Percentiles rank a stretch among this genome's conserved stretches.
phyloP scores from a whole-genome alignment of 2,888 invertebrate species.

The Tryphoninae sp. region DNA sequence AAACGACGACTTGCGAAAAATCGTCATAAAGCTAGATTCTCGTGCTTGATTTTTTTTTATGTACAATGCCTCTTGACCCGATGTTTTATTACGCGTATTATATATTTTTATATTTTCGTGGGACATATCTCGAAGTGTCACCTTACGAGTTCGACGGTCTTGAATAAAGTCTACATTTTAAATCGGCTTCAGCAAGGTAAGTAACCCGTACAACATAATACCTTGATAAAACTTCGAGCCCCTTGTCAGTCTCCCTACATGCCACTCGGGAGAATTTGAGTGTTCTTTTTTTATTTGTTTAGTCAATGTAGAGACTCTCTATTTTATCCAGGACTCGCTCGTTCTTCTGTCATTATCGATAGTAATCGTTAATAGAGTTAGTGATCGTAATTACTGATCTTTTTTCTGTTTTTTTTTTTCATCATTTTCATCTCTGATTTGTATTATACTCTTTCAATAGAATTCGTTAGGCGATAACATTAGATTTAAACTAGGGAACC shows the following conservation, averaged over 20 bases:
- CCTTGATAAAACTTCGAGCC: constrained; percentile 11
- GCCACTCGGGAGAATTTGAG: not conserved
- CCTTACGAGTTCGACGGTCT: constrained; percentile 14
- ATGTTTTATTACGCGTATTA: constrained; percentile 7
- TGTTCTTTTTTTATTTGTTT: not conserved
- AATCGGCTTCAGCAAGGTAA: constrained; percentile 54
- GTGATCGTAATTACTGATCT: constrained; percentile 41
- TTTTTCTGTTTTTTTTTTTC: constrained; percentile 12
- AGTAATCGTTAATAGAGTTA: constrained; percentile 43
- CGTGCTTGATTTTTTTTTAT: constrained; percentile 62
- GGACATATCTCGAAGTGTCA: not conserved
- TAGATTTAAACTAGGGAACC: constrained; percentile 62
- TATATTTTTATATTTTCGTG: constrained; percentile 11
- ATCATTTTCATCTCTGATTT: constrained; percentile 5
- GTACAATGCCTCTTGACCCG: constrained; percentile 54
- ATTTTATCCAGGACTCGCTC: constrained; percentile 5
- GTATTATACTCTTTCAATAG: constrained; percentile 59
- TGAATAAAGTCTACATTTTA: constrained; percentile 48
- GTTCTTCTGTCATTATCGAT: constrained; percentile 19
- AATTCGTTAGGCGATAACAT: constrained; percentile 66
- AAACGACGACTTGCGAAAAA: constrained; percentile 71
- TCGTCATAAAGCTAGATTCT: constrained; percentile 71
- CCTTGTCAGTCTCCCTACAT: constrained; percentile 5
- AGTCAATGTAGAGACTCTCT: not conserved
- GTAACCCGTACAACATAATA: constrained; percentile 53